Evolutionary conservation across 2,888 invertebrate genomes (phyloP), one percentile per base, ranked within the genome.

Genomic region (Gibbula magus): DNA sequence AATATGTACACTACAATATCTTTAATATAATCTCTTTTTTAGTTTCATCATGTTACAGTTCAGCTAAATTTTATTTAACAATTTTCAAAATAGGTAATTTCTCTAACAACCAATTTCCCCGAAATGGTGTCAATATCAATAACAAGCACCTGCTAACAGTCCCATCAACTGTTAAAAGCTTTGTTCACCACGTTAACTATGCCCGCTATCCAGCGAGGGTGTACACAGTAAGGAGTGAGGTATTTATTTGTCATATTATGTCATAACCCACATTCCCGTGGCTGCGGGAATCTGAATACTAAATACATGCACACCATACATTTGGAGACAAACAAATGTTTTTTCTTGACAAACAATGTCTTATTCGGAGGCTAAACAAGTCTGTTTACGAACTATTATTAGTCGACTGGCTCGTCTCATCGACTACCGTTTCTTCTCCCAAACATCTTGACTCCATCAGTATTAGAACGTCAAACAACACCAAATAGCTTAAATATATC

Each of bases 381-480:
- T 70, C 39, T 70, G 70, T 70, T 70, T 70, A n/a, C 18, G 20
- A 20, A 35, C 70, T 70, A 70, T 70, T 70, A n/a, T 70, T n/a
- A 70, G 70, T 20, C 10, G 32, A 18, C 39, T n/a, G 4, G 70
- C 70, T 29, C 18, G 70, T 32, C 70, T 35, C 35, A 29, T 16
- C 70, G 35, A 70, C 3, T 45, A 45, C 45, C 13, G 45, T 13
- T 10, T 10, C 45, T 1, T 10, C 45, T 45, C 61, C 5, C 25
- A 16, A 39, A 35, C 35, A 35, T 39, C 70, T 35, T 39, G n/a
- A 35, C 70, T 35, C 35, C 16, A 35, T 35, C 29, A 70, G 35
- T 70, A 70, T 70, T 70, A n/a, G n/a, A 70, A 70, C 29, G 18
- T 35, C 35, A 70, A 39, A 70, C 70, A 70, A 32, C 35, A 25